phyloP scores from a whole-genome alignment of 2,888 invertebrate genomes.

The Drosophila formosana region DNA sequence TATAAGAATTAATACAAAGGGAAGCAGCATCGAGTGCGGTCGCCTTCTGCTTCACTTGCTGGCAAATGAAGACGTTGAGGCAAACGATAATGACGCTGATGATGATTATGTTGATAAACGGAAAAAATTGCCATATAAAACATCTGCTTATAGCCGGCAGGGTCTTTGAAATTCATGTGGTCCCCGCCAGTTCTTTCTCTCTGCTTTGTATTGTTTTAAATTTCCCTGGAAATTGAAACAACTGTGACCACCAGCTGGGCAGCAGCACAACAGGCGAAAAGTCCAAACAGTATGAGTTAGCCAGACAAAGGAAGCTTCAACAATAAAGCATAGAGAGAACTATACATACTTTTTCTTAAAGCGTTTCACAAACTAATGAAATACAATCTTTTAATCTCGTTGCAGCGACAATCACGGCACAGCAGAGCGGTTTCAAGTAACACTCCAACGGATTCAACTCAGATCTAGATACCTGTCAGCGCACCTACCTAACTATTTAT shows the following conservation, averaged over 20 bases:
- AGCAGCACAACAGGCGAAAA: background rate
- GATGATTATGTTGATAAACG: slow-evolving; percentile 25
- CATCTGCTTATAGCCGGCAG: slow-evolving; percentile 49
- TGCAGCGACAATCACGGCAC: slow-evolving; percentile 59
- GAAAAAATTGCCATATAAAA: slow-evolving; percentile 22
- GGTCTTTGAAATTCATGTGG: slow-evolving; percentile 26
- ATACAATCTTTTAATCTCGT: slow-evolving; percentile 12
- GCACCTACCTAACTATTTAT: background rate
- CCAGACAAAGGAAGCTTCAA: background rate
- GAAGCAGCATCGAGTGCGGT: slow-evolving; percentile 35
- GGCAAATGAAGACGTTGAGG: background rate
- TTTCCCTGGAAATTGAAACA: slow-evolving; percentile 51
- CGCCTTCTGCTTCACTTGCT: slow-evolving; percentile 36
- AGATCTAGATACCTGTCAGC: slow-evolving; percentile 9
- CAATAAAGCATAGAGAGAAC: background rate
- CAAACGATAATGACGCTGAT: slow-evolving; percentile 4
- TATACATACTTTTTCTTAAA: background rate
- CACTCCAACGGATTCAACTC: slow-evolving; percentile 30
- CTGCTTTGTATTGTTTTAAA: slow-evolving; percentile 55
- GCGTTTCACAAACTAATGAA: background rate
- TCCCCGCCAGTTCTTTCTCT: background rate
- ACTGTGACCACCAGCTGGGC: slow-evolving; percentile 44
- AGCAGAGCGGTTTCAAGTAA: slow-evolving; percentile 44
- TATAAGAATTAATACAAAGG: slow-evolving; percentile 74
- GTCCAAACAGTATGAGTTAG: background rate